A percentile compares a stretch with the other conserved stretches of the same genome.
Evolutionary conservation across 2,113 vertebrate genomes (phyloP).

Genomic region (Platysteira castanea): DNA sequence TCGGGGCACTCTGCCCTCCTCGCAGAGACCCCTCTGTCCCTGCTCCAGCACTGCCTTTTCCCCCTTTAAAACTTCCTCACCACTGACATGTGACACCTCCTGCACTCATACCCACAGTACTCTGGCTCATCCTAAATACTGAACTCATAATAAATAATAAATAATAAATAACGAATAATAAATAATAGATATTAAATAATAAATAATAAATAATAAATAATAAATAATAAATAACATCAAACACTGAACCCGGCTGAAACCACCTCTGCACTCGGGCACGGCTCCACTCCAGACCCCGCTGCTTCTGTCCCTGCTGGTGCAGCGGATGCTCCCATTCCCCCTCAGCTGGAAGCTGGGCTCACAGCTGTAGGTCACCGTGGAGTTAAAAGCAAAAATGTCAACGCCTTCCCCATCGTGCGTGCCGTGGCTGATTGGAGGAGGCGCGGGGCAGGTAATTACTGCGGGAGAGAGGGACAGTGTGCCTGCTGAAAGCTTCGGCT

Average conservation of each 20-base stretch:
- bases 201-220: no score
- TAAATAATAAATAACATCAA: accelerated
- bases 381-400: background rate
- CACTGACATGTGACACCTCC: accelerated
- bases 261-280: constrained; percentile 51
- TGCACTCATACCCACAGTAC: accelerated
- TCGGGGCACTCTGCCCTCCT: accelerated
- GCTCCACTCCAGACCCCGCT: constrained; percentile 28
- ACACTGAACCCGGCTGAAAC: accelerated
- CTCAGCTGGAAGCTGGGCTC: background rate
- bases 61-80: accelerated
- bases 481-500: background rate
- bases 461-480: background rate
- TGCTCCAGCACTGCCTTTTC: background rate
- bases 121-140: background rate
- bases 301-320: background rate
- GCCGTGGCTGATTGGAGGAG: constrained; percentile 51
- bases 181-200: no score
- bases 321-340: background rate
- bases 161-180: background rate
- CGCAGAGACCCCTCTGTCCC: accelerated
- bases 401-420: background rate
- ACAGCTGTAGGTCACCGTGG: constrained; percentile 61
- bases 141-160: accelerated
- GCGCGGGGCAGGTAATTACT: constrained; percentile 43